These are phyloP conservation scores for Phortica magna DNA, from an alignment of 2,888 invertebrate species.

Conservation along the genomic window DNA sequence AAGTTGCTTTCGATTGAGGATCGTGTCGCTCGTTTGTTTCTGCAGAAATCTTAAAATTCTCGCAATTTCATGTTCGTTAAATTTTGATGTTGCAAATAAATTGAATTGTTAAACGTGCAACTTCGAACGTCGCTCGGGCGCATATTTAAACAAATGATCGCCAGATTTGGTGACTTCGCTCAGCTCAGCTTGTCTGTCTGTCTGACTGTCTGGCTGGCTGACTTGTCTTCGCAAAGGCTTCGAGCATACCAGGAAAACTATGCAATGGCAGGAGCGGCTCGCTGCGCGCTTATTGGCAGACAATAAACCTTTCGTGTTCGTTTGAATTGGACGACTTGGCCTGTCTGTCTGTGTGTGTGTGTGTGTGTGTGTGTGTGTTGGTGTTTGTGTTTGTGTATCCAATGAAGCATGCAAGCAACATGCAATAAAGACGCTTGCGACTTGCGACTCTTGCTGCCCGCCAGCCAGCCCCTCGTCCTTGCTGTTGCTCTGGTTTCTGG, in stretches of 20 bases:
- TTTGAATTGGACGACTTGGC: conserved; percentile 32
- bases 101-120: conserved; percentile 77
- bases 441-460: conserved; percentile 4
- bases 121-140: conserved; percentile 71
- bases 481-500: conserved; percentile 35
- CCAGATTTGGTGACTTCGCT: conserved; percentile 62
- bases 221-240: background rate
- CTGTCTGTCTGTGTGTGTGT: background rate
- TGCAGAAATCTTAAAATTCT: conserved; percentile 78
- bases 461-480: conserved; percentile 35
- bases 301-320: conserved; percentile 46
- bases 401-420: conserved; percentile 26
- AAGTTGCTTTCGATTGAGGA: conserved; percentile 46
- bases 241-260: conserved; percentile 53
- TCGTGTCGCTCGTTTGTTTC: conserved; percentile 79
- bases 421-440: conserved; percentile 37
- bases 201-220: too few relatives aligned
- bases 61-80: conserved; percentile 78
- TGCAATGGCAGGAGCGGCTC: conserved; percentile 39
- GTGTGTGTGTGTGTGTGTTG: background rate
- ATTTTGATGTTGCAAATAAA: conserved; percentile 76
- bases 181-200: background rate
- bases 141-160: conserved; percentile 77
- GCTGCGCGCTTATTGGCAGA: conserved; percentile 35
- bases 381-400: background rate